Conservation (phyloP, 2,797 vertebrate genomes). For the Perodicticus potto region DNA sequence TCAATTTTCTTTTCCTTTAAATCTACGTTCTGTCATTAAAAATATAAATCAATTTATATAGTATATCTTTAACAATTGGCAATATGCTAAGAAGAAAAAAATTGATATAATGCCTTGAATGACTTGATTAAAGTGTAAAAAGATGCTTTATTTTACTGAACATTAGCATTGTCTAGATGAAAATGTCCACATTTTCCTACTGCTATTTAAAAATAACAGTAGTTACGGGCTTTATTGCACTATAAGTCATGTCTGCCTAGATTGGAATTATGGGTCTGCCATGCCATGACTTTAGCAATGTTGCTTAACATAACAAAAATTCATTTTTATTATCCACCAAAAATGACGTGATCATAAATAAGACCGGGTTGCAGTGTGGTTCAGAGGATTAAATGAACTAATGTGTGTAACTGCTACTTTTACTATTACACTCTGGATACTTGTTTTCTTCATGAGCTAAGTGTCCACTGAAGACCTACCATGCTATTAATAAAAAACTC, state of each 20-base stretch:
- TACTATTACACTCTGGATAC: not conserved
- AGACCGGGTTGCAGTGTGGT: not conserved
- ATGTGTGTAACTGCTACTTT: not conserved
- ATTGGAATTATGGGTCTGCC: not conserved
- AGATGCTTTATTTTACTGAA: not conserved
- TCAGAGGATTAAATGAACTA: not conserved
- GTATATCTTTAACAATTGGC: not conserved
- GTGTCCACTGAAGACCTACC: not conserved
- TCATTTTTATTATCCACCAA: not conserved
- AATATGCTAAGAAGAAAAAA: not conserved
- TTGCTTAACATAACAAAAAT: not conserved
- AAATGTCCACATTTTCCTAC: not conserved
- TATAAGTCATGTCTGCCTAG: not conserved
- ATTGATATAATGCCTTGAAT: not conserved
- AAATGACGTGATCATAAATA: not conserved
- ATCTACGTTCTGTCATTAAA: not conserved
- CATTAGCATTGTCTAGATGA: not conserved
- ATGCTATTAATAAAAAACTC: not conserved
- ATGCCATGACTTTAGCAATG: not conserved
- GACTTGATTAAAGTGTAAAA: not conserved
- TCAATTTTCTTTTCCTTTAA: slow-evolving; percentile 25
- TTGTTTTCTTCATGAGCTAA: not conserved
- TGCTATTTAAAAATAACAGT: not conserved
- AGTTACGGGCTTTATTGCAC: not conserved
- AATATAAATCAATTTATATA: not conserved